Base-by-base conservation (phyloP, 2,888 invertebrate species). In the Caenorhabditis virilis region DNA sequence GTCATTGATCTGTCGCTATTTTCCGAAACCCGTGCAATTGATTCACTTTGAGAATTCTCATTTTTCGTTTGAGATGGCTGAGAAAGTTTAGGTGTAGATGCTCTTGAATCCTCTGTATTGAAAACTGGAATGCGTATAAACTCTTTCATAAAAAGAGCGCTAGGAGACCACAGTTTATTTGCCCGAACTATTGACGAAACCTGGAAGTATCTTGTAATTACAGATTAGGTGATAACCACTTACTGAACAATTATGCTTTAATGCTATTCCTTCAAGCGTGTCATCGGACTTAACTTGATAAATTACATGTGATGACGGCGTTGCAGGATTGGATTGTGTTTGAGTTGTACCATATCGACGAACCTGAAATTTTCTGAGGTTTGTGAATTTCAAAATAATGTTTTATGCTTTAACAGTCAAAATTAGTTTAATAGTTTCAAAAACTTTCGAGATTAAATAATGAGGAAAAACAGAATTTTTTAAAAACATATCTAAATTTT, bases 111-210 rank as follows among this genome's bases (percentile, higher is more conserved):
- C n/a, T 45, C 16, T 4, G 26, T 35, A 15, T 43, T 52, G 43
- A 60, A 66, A n/a, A 55, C 47, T 18, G 58, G 77, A 43, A 77
- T 69, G 27, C 62, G 60, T 3, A 77, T 64, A 23, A 52, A 54
- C 45, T 66, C 66, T 45, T 72, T 72, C 51, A 77, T 50, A 53
- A 63, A 65, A 18, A 75, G 49, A 6, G 69, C 61, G 13, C 67
- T 70, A 18, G 69, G 66, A 1, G 74, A 75, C 77, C 77, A 77
- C 7, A 75, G 46, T 48, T 72, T 74, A 43, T 77, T 77, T 35
- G 72, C 53, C 16, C 77, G 54, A 27, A 66, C 72, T 9, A 77
- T 60, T 1, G 72, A 72, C 9, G 77, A 69, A 7, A 74, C 68
- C 77, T 77, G 35, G 46, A 72, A 45, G 7, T 27, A 27, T 16